Conservation (phyloP, 1,140 invertebrate genomes). For the Diachasma alloeum region DNA sequence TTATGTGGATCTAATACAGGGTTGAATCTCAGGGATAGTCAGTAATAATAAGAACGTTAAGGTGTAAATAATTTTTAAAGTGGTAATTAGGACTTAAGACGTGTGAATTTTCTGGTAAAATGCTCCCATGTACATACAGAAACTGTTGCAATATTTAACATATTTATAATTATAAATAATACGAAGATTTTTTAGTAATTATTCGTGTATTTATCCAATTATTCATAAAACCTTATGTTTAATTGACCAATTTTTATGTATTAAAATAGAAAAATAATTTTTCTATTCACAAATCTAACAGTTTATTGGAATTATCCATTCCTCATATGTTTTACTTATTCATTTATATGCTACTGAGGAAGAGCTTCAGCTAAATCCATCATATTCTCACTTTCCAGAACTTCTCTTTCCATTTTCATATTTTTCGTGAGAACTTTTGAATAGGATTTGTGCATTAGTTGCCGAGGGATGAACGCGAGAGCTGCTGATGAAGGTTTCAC, state of each 20-base stretch:
- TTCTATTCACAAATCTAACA: neutral
- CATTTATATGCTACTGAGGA: slow-evolving; percentile 31
- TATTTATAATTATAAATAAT: slow-evolving; percentile 39
- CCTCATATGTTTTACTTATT: slow-evolving; percentile 16
- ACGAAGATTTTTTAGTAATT: neutral
- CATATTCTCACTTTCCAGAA: slow-evolving; percentile 47
- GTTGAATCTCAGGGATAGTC: neutral
- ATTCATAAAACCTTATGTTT: too few species aligned
- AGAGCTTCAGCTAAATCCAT: slow-evolving; percentile 54
- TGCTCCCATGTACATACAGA: slow-evolving; percentile 35
- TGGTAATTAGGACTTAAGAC: neutral
- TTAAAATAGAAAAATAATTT: too few species aligned
- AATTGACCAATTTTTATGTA: too few species aligned
- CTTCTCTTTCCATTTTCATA: slow-evolving; percentile 40
- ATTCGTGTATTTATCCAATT: neutral
- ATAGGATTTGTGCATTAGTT: slow-evolving; percentile 52
- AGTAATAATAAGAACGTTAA: neutral
- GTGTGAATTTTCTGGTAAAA: slow-evolving; percentile 1
- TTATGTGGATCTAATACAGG: neutral
- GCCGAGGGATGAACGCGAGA: slow-evolving; percentile 53
- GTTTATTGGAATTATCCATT: neutral
- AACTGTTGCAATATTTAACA: slow-evolving; percentile 43
- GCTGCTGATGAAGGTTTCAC: slow-evolving; percentile 30
- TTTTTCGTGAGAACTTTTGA: slow-evolving; percentile 45
- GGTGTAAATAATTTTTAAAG: neutral